Evolutionary conservation across 2,888 invertebrate genomes (phyloP), one percentile per base, ranked within the genome.

Genomic region (Dolichomitus sp.): DNA sequence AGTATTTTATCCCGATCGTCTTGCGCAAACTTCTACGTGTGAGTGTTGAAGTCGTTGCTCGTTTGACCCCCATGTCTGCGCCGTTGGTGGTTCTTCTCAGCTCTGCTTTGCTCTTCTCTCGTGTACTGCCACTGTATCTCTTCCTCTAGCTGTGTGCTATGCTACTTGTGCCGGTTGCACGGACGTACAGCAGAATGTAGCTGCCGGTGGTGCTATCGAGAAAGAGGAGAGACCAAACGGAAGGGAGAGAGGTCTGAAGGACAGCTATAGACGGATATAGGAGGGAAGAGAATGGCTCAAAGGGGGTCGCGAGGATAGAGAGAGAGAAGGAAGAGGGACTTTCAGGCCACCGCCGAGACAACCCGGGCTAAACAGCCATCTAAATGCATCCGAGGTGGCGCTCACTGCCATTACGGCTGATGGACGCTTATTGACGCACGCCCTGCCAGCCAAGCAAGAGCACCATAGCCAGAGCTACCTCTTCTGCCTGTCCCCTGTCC

Each of bases 361-460:
- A 93, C 91, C 92, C 90, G 89, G 91, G 92, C 93, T 93, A 93
- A 93, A 93, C 93, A 93, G 93, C 93, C 93, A 93, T 93, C 93
- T 93, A 93, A 93, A 93, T 93, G 93, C 93, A 93, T 93, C 93
- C 93, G 93, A 93, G 93, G 93, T 93, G 93, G 93, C 92, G 93
- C 92, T 91, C 93, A 90, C 93, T 93, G 92, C 93, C 92, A 93
- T 93, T 93, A 93, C 92, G 91, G 91, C 92, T 93, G 93, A 93
- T 93, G 93, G 93, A 93, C 93, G 93, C 93, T 93, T 93, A 93
- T 93, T 93, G 93, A 93, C 93, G 93, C 92, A 90, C 92, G 89
- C 92, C 91, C 90, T 91, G 89, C 91, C 90, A 90, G 89, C 88
- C 88, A 88, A 89, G 88, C 86, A 81, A 72, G 73, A 86, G 75